Conservation (phyloP, 2,113 vertebrate genomes). For the Tamias sibiricus region DNA sequence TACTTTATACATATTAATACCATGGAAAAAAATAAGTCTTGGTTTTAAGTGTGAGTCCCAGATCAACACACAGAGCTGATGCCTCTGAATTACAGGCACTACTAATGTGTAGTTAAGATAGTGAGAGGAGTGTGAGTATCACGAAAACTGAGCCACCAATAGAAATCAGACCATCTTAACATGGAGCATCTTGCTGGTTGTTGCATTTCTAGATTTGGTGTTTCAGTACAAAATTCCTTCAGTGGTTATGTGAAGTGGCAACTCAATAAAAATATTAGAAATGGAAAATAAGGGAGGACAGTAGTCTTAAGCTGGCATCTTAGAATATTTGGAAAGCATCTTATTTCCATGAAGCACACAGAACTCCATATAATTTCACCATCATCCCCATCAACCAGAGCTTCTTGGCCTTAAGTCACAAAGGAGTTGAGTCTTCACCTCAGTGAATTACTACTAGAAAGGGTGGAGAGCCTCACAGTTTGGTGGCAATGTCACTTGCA, state of each 20-base stretch:
- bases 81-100: neutral
- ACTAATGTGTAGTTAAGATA: neutral
- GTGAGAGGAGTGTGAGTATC: neutral
- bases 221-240: neutral
- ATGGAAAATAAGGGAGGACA: neutral
- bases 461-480: neutral
- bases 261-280: neutral
- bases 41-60: neutral
- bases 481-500: neutral
- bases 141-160: neutral
- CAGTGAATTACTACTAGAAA: too few relatives aligned
- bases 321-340: neutral
- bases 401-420: rapidly evolving
- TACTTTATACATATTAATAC: neutral
- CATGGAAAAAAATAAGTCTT: neutral
- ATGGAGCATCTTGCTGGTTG: neutral
- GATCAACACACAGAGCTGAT: neutral
- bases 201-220: neutral
- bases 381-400: too few relatives aligned
- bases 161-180: neutral
- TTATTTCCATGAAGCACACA: neutral
- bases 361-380: neutral
- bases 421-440: neutral
- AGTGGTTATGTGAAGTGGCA: neutral
- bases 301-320: neutral